Evolutionary conservation across 1,140 invertebrate genomes (phyloP), one percentile per base, ranked within the genome.

Genomic region (Drosophila novamexicana): DNA sequence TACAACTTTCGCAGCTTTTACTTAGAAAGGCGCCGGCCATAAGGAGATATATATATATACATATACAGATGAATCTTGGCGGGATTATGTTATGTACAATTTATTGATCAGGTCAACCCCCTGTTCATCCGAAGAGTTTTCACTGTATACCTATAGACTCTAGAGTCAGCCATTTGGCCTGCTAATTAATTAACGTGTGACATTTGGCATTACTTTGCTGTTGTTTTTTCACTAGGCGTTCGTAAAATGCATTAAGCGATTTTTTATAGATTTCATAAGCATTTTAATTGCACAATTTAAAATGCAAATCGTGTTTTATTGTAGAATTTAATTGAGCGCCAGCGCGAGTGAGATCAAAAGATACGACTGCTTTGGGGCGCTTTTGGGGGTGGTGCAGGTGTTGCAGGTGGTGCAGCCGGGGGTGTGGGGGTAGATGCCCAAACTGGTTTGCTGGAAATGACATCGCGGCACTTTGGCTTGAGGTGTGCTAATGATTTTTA

Each of bases 261-360:
- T 85, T 77, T 81, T 85, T 81, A 89, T 84, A 89, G 84, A 89
- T 89, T 89, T 89, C 81, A 89, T 89, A 89, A 89, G 84, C 84
- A 89, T 89, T 89, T 90, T 89, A 89, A 89, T 89, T 89, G 84
- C 84, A 89, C 81, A 89, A 89, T 89, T 89, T 89, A 81, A 89
- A 89, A 89, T 89, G 84, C 84, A 89, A 89, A 89, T 89, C 77
- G 84, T 81, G 80, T 81, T 89, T 81, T 89, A 89, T 84, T 89
- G 77, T 81, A 62, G 80, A 89, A 75, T 79, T 89, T 89, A 89
- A 89, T 89, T 89, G 83, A 88, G 83, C 83, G 57, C 76, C 73
- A 14, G 62, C 68, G 77, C 69, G 68, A 63, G 67, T 45, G 72
- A 82, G 71, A 82, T 86, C 83, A 74, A 79, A 56, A 65, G 54